phyloP scores from a whole-genome alignment of 2,797 vertebrate species.

The Crypturellus tataupa region DNA sequence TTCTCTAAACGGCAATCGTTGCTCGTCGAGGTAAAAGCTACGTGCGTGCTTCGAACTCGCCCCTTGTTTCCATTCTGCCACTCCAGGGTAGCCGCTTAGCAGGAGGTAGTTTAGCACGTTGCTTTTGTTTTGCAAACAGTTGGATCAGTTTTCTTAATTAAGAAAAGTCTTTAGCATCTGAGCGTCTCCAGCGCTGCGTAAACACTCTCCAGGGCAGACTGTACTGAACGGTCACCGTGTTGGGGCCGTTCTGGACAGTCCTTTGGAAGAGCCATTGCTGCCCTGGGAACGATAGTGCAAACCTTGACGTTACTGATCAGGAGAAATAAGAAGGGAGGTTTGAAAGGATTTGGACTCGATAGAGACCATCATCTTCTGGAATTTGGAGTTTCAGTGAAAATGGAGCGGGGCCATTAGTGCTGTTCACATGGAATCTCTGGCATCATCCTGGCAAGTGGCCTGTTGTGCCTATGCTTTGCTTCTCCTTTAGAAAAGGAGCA shows the following conservation, averaged over 20 bases:
- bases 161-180: neutral
- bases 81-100: neutral
- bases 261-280: neutral
- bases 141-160: neutral
- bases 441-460: neutral
- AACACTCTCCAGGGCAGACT: neutral
- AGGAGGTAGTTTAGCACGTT: neutral
- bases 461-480: neutral
- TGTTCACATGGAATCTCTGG: neutral
- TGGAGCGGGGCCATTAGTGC: neutral
- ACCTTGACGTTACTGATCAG: fast-evolving
- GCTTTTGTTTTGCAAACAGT: neutral
- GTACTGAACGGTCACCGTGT: no score
- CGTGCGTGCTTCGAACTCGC: neutral
- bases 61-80: neutral
- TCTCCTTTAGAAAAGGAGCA: neutral
- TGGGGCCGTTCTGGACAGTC: no score
- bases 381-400: neutral
- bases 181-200: neutral
- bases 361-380: neutral
- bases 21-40: neutral
- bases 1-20: neutral
- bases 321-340: neutral
- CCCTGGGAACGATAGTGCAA: fast-evolving
- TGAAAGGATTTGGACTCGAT: neutral